Base-by-base conservation (phyloP, 2,888 invertebrate genomes). In the Acanthopleura granulata region DNA sequence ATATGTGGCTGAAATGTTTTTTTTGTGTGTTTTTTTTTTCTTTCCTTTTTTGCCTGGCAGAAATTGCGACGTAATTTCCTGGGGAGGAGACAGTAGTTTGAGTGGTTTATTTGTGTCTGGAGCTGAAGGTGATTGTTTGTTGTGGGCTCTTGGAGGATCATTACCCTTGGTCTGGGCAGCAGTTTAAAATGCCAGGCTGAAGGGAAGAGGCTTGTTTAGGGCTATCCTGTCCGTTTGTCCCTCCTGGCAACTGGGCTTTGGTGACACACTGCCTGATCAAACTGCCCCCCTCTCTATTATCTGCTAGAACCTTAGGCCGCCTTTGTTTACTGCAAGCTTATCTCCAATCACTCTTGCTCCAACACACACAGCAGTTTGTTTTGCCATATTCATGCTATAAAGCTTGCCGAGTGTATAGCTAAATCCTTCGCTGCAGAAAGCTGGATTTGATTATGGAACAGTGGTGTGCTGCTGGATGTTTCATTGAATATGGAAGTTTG, bases 91-190 rank as follows among this genome's bases (percentile, higher is more conserved):
- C 40, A 40, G 40, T 40, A 40, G 40, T 40, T 40, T 40, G 40
- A 57, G 57, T n/a, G 57, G n/a, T 57, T 57, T 57, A 57, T 22
- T 22, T 22, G 22, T 18, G 57, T 57, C 57, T 57, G 18, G 27
- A 22, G 66, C 25, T 27, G 66, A 66, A 66, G 29, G 66, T 66
- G 29, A 66, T 22, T 66, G 66, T 66, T 66, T 66, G 66, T 27
- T 66, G 66, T 57, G 66, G 25, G 27, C 16, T 22, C 18, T 27
- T 16, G 16, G 25, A 27, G 66, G 66, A 66, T 66, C 25, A 27
- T 15, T 66, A 16, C 66, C 25, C 16, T 25, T 66, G 22, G 27
- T 27, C 29, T 25, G 15, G 3, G 27, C 66, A 22, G 16, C 22
- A 66, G 22, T 27, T 22, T 66, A 27, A 66, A 18, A 66, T 66